These are phyloP conservation scores for Micropterix aruncella DNA, from an alignment of 2,888 invertebrate species.

Conservation along the genomic window DNA sequence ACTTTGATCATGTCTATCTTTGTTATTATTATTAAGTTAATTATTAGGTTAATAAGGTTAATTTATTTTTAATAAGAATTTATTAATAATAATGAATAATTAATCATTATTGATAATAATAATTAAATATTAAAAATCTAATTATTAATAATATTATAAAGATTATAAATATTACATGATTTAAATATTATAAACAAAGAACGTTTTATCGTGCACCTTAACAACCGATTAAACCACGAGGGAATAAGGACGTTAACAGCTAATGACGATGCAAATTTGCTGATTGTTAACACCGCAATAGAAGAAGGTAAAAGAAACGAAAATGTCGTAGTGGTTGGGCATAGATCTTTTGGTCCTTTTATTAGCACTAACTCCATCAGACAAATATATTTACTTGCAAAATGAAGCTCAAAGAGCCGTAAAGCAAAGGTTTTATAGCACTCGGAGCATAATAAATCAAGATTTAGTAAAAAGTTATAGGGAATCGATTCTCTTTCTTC, in stretches of 20 bases:
- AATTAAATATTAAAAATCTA: too few relatives aligned
- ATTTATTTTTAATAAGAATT: too few relatives aligned
- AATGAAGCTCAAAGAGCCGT: conserved; percentile 7
- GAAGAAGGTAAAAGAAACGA: conserved; percentile 8
- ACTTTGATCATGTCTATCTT: too few relatives aligned
- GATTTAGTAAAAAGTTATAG: conserved; percentile 7
- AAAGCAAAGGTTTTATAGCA: conserved; percentile 6
- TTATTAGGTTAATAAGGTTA: conserved; percentile 10
- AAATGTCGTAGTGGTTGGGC: too few relatives aligned
- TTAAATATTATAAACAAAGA: conserved; percentile 8
- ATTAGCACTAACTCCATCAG: conserved; percentile 7
- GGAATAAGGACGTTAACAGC: conserved; percentile 6
- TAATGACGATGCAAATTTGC: conserved; percentile 7
- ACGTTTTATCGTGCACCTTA: conserved; percentile 8
- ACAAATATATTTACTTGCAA: too few relatives aligned
- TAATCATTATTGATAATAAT: too few relatives aligned
- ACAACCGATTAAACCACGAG: conserved; percentile 7
- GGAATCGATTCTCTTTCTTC: conserved; percentile 6
- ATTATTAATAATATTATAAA: too few relatives aligned
- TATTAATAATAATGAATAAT: too few relatives aligned
- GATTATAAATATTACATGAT: too few relatives aligned
- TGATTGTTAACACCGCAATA: conserved; percentile 9
- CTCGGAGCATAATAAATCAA: conserved; percentile 7
- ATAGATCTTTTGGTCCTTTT: conserved; percentile 8
- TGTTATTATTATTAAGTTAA: conserved; percentile 12